phyloP scores from a whole-genome alignment of 2,113 vertebrate species.

The Pteruthius melanotis region DNA sequence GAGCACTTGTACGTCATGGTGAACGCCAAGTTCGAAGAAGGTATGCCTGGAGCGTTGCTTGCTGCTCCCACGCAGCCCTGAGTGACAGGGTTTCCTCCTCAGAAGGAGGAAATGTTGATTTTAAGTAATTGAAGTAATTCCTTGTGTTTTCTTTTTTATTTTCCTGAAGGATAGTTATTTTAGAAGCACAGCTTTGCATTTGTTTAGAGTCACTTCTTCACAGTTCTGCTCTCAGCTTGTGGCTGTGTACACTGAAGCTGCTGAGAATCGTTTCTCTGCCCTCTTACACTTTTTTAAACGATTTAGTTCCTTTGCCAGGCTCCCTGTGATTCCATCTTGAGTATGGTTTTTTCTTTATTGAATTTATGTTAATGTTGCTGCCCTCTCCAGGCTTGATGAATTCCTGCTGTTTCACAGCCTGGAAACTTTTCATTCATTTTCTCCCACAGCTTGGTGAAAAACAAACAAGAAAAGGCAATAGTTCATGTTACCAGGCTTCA shows the following conservation, averaged over 20 bases:
- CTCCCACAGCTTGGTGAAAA: neutral
- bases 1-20: constrained; percentile 98
- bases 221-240: neutral
- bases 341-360: neutral
- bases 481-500: neutral
- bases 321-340: neutral
- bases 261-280: neutral
- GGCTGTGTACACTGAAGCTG: neutral
- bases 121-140: neutral
- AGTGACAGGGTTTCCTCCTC: neutral
- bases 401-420: neutral
- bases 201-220: neutral
- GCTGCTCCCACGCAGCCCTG: rapidly evolving
- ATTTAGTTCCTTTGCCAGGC: neutral
- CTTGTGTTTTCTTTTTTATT: neutral
- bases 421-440: neutral
- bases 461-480: neutral
- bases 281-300: neutral
- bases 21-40: constrained; percentile 83
- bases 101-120: neutral
- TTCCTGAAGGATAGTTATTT: neutral
- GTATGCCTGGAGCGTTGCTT: constrained; percentile 21
- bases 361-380: neutral
- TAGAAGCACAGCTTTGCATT: neutral
- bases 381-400: neutral